Conservation (phyloP, 2,113 vertebrate species). For the Nibea albiflora region DNA sequence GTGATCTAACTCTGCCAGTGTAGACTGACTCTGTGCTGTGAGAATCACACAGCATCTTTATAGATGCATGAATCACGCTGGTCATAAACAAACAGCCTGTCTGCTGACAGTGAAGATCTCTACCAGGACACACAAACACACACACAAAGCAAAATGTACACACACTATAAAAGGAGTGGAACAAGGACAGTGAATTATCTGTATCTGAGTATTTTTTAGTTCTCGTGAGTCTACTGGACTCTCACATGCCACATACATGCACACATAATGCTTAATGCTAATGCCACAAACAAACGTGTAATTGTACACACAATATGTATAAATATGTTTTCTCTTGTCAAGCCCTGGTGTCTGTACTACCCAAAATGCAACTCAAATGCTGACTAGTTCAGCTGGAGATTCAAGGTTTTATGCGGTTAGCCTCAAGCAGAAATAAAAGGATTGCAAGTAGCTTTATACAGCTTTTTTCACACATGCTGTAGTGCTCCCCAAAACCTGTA, state of each 20-base stretch:
- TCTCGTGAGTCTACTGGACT: conserved; percentile 32
- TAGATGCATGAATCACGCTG: conserved; percentile 44
- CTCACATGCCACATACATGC: neutral
- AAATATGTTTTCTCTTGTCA: neutral
- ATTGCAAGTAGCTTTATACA: too few species aligned
- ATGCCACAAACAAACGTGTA: neutral
- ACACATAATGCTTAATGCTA: neutral
- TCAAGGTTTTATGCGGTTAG: neutral
- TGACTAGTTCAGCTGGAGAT: neutral
- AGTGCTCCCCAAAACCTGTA: too few species aligned
- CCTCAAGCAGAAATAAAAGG: too few species aligned
- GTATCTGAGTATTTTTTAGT: conserved; percentile 25
- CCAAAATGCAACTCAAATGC: neutral
- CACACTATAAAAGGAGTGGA: conserved; percentile 64
- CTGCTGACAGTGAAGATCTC: conserved; percentile 19
- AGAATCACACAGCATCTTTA: conserved; percentile 59
- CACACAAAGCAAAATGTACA: neutral
- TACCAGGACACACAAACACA: conserved; percentile 4
- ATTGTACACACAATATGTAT: neutral
- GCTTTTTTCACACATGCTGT: too few species aligned
- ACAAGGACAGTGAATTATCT: conserved; percentile 43
- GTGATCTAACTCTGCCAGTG: neutral
- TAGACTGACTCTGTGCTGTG: conserved; percentile 17
- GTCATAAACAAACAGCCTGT: conserved; percentile 62
- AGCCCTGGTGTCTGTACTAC: neutral